These are phyloP conservation scores for Probaryconus sp. DNA, from an alignment of 1,140 invertebrate genomes.

Conservation along the genomic window DNA sequence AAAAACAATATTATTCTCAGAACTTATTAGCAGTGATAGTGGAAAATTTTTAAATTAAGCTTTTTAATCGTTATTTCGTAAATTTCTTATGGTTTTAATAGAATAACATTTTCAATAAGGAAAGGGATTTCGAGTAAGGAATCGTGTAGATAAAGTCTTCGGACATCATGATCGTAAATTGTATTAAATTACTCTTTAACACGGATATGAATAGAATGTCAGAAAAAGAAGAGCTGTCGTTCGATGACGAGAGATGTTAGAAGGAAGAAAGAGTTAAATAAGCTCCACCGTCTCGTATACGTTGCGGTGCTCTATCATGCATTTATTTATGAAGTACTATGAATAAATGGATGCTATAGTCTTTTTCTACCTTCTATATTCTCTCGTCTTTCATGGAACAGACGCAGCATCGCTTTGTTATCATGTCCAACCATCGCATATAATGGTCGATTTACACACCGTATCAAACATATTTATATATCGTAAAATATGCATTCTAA, in stretches of 20 bases:
- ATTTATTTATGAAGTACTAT: constrained; percentile 78
- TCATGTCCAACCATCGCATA: constrained; percentile 66
- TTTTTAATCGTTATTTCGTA: too few relatives aligned
- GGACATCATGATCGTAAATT: constrained; percentile 41
- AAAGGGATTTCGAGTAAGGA: too few relatives aligned
- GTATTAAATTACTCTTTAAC: constrained; percentile 51
- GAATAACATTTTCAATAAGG: too few relatives aligned
- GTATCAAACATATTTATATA: constrained; percentile 64
- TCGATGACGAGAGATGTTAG: constrained; percentile 51
- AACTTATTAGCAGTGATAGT: too few relatives aligned
- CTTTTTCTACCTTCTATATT: constrained; percentile 59
- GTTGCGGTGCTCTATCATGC: constrained; percentile 70
- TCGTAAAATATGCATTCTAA: constrained; percentile 43
- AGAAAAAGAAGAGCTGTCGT: constrained; percentile 49
- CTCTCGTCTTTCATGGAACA: constrained; percentile 62
- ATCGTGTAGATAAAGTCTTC: constrained; percentile 9
- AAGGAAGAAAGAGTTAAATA: constrained; percentile 59
- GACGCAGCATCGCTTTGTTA: constrained; percentile 69
- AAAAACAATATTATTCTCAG: too few relatives aligned
- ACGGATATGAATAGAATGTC: constrained; percentile 44
- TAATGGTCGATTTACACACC: constrained; percentile 68
- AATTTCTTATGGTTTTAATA: too few relatives aligned
- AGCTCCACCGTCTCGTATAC: constrained; percentile 28
- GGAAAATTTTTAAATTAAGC: too few relatives aligned
- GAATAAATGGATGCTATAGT: constrained; percentile 76